Conservation (phyloP, 1,140 invertebrate species). For the Sycobia sp. region DNA sequence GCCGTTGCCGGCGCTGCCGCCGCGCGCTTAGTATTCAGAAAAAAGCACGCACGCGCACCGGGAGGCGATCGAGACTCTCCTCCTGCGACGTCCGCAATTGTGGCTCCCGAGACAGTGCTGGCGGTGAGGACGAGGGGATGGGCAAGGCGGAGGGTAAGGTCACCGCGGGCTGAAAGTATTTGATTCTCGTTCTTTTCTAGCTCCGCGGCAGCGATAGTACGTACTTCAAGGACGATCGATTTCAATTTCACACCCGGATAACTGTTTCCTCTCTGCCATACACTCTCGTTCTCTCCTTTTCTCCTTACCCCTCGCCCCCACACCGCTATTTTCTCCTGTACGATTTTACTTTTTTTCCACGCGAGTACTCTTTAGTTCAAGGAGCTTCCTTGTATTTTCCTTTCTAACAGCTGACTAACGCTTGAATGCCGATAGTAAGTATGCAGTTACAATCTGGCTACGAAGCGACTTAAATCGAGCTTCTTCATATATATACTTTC, state of each 20-base stretch:
- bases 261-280: conserved; percentile 1
- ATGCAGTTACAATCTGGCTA: too few relatives aligned
- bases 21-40: conserved; percentile 7
- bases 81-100: conserved; percentile 17
- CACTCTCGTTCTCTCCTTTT: not conserved
- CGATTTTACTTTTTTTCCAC: not conserved
- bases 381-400: conserved; percentile 25
- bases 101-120: conserved; percentile 6
- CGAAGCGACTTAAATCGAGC: too few relatives aligned
- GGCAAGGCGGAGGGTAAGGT: conserved; percentile 22
- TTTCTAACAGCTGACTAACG: conserved; percentile 14
- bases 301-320: not conserved
- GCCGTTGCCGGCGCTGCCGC: too few relatives aligned
- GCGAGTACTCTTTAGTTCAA: too few relatives aligned
- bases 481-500: too few relatives aligned
- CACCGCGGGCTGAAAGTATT: conserved; percentile 23
- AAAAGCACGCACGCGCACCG: not conserved
- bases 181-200: conserved; percentile 2
- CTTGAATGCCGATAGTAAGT: conserved; percentile 15
- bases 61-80: conserved; percentile 13
- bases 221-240: conserved; percentile 33
- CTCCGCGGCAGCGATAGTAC: not conserved
- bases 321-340: not conserved
- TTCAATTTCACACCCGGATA: conserved; percentile 33
- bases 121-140: too few relatives aligned